Evolutionary conservation across 2,888 invertebrate genomes (phyloP), one percentile per base, ranked within the genome.

Genomic region (Diloba caeruleocephala): DNA sequence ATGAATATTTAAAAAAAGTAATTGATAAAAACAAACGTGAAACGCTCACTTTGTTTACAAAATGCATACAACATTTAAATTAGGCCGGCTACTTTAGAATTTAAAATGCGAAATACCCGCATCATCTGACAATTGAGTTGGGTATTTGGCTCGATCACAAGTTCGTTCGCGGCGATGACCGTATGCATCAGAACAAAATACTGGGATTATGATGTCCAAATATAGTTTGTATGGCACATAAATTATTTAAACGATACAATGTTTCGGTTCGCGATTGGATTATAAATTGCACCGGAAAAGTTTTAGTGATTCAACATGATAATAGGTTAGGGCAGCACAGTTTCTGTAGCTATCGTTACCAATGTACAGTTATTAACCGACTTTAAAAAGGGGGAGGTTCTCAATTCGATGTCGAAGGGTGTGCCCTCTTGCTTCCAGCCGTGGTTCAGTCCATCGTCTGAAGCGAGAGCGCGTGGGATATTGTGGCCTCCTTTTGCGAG

Each of bases 161-260:
- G 59, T 46, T 63, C 38, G 14, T 26, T 57, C 4, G 13, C 15
- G 19, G 10, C 8, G 13, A 17, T 56, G 55, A 51, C 70, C 34
- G 70, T 66, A 53, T 63, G 76, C 71, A 71, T 61, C 54, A 21
- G n/a, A 42, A 13, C 48, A 50, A 10, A 28, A 43, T 36, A 25
- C 38, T 32, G 3, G 33, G 45, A 61, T 62, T 63, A 60, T 51
- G 59, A 43, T 48, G n/a, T 29, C 56, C 64, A 62, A 67, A 72
- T 58, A 60, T 51, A 71, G 60, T 54, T 45, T 19, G 39, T 12
- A 46, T 48, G 32, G 42, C 13, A 36, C 43, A 62, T 69, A 51
- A 43, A 62, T 62, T 44, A 52, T 52, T 51, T 28, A 32, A 56
- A 56, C 59, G 31, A 52, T 28, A 54, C 53, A 44, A 38, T 31